Evolutionary conservation across 2,888 invertebrate species (phyloP), one percentile per base, ranked within the genome.

Genomic region (Lutraria lutraria): DNA sequence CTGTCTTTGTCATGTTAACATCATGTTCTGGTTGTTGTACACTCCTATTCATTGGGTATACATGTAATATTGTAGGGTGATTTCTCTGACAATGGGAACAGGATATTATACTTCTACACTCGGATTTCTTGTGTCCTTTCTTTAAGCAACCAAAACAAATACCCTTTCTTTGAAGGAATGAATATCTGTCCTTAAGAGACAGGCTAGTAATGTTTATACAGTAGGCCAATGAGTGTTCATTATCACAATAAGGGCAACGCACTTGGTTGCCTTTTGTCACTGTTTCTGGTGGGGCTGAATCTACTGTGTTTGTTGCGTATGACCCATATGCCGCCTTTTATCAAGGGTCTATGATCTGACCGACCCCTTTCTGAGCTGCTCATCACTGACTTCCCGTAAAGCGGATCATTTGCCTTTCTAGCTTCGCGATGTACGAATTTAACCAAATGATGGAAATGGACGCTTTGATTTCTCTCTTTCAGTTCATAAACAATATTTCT

Each of bases 131-230:
- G 29, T 80, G 80, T 19, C 80, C 80, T 2, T 1, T 60, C 34
- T 34, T 21, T 34, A 83, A 6, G 31, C 83, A 83, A 34, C 60
- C 63, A 53, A 29, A 83, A 31, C 83, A 83, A 56, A 83, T 12
- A 60, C 83, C 63, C 31, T 83, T 83, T 83, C 60, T 29, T 34
- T 83, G 56, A 29, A 83, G 63, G 60, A 83, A 83, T 21, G n/a
- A 25, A 21, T 83, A 83, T 60, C 83, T 83, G n/a, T 60, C 83
- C 21, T 13, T 60, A 8, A 83, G 60, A 29, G 34, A 6, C 31
- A 15, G 56, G 13, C 34, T 4, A 83, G n/a, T 60, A n/a, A 83
- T n/a, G 6, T 31, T 31, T 13, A 16, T 31, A 80, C 81, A 81
- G 8, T 6, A 53, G 10, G 19, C 34, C 52, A 53, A 19, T 6